These are phyloP conservation scores for Nebria salina DNA, from an alignment of 2,888 invertebrate genomes.

Conservation along the genomic window DNA sequence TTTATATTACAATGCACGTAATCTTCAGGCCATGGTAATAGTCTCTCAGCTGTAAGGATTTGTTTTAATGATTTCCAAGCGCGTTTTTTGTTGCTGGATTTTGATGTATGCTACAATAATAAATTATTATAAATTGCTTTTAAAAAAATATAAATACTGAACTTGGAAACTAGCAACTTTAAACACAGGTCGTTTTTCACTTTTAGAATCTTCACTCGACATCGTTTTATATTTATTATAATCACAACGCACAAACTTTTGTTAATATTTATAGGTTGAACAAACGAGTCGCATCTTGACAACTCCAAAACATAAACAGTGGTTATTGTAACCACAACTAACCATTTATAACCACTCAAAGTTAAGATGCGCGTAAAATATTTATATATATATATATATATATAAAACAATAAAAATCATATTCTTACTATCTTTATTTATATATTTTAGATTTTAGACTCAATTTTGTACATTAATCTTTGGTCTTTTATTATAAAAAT, in stretches of 20 bases:
- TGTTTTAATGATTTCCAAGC: constrained; percentile 91
- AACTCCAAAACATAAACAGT: too few species aligned
- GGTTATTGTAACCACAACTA: too few species aligned
- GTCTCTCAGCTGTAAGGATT: constrained; percentile 82
- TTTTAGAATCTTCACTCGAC: constrained; percentile 53
- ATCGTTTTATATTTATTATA: constrained; percentile 41
- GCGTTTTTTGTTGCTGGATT: constrained; percentile 76
- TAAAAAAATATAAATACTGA: constrained; percentile 5
- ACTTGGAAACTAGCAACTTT: constrained; percentile 57
- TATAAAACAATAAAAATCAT: background rate
- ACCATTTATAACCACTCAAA: too few species aligned
- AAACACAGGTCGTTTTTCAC: constrained; percentile 58
- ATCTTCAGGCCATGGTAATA: constrained; percentile 80
- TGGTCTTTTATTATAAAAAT: background rate
- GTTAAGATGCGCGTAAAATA: too few species aligned
- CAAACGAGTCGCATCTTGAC: too few species aligned
- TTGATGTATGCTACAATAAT: constrained; percentile 64
- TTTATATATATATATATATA: background rate
- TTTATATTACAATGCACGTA: constrained; percentile 76
- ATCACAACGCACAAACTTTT: background rate
- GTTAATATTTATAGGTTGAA: background rate
- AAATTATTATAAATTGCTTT: constrained; percentile 51
- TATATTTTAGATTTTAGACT: background rate
- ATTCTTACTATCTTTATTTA: background rate
- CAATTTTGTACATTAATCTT: background rate